These are phyloP conservation scores for Ianthella basta DNA, from an alignment of 37 sponge, comb jelly and placozoan species.

Conservation along the genomic window DNA sequence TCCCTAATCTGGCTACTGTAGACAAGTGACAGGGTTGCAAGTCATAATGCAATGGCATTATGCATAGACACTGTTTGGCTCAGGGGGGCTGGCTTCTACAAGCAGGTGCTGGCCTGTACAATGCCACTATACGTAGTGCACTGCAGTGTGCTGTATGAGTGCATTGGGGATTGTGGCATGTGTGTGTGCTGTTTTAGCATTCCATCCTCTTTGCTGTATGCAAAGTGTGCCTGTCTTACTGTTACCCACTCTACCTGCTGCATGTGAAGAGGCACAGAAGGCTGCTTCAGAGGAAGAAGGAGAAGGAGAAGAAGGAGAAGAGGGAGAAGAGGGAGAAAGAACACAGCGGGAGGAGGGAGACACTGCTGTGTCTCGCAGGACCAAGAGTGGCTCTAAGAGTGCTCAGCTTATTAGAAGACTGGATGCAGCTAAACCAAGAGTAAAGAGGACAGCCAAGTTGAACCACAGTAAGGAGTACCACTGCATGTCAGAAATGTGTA, in stretches of 20 bases:
- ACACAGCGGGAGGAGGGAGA: not conserved
- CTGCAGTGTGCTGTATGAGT: not conserved
- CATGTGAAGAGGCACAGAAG: not conserved
- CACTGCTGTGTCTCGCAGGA: not conserved
- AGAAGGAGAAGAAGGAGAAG: not conserved
- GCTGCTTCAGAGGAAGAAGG: not conserved
- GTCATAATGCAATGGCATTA: no score
- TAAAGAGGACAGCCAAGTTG: no score
- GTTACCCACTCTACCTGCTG: not conserved
- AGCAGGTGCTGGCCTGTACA: no score
- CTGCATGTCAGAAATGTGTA: no score
- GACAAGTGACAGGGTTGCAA: no score
- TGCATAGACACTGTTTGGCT: no score
- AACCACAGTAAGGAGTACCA: no score
- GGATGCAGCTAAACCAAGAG: not conserved
- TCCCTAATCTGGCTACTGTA: no score
- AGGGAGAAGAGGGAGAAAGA: constrained; percentile 6
- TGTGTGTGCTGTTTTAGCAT: not conserved
- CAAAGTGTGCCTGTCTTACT: not conserved
- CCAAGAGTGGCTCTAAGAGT: not conserved
- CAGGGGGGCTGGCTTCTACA: no score
- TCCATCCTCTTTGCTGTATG: not conserved
- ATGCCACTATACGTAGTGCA: no score
- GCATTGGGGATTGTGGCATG: not conserved
- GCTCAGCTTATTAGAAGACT: not conserved